These are phyloP conservation scores for Harpagifer antarcticus DNA, from an alignment of 2,797 vertebrate genomes.

Conservation along the genomic window DNA sequence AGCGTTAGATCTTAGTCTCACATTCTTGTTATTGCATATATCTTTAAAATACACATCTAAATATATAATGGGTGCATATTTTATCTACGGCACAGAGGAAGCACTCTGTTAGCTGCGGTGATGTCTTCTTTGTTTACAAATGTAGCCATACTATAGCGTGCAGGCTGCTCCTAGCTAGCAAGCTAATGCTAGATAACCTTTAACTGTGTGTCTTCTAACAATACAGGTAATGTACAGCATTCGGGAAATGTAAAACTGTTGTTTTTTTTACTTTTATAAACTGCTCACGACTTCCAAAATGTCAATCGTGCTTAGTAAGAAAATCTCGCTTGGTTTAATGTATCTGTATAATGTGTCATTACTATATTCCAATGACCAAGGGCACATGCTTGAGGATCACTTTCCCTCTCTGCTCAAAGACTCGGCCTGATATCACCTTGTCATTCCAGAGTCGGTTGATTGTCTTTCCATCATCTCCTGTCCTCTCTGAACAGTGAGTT, in stretches of 20 bases:
- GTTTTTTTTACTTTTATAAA: neutral
- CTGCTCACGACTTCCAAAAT: neutral
- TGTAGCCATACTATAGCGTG: conserved; percentile 53
- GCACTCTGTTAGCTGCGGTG: neutral
- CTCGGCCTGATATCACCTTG: neutral
- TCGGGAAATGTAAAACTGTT: neutral
- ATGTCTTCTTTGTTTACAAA: conserved; percentile 77
- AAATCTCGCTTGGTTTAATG: neutral
- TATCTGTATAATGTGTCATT: neutral
- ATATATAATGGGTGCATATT: neutral
- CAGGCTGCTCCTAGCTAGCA: conserved; percentile 24
- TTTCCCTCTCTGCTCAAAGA: neutral
- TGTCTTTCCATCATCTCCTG: neutral
- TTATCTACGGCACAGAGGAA: neutral
- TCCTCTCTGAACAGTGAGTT: conserved; percentile 9
- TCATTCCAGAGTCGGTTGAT: conserved; percentile 1
- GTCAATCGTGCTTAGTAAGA: neutral
- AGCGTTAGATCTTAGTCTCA: neutral
- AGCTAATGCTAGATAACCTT: neutral
- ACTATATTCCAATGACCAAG: neutral
- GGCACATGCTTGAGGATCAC: neutral
- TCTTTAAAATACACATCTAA: rapidly evolving
- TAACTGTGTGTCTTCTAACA: neutral
- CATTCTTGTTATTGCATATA: neutral
- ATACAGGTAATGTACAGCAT: neutral